These are phyloP conservation scores for Cinclus cinclus DNA, from an alignment of 2,113 vertebrate genomes.

Conservation along the genomic window DNA sequence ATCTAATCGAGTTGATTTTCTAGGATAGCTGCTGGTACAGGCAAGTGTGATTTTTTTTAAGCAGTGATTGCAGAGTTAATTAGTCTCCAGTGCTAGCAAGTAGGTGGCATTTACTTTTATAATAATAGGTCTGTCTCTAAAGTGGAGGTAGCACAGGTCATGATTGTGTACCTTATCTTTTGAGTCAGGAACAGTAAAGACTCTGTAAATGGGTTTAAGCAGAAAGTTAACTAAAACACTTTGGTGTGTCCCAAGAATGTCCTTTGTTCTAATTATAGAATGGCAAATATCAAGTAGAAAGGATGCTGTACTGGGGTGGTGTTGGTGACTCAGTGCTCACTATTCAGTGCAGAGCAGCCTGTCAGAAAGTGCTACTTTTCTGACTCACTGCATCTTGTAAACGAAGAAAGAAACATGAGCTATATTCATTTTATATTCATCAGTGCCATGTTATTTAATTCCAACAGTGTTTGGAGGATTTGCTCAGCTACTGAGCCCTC, in stretches of 20 bases:
- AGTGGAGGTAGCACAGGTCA: neutral
- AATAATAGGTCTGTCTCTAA: conserved; percentile 12
- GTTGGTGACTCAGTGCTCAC: conserved; percentile 37
- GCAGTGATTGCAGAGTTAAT: conserved; percentile 22
- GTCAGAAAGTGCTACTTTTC: conserved; percentile 25
- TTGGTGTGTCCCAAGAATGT: neutral
- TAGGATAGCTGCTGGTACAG: neutral
- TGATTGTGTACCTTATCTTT: neutral
- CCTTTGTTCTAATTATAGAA: conserved; percentile 32
- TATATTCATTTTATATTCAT: neutral
- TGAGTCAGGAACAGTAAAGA: neutral
- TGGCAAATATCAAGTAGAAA: conserved; percentile 23
- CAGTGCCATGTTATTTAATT: conserved; percentile 8
- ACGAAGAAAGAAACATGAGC: conserved; percentile 1
- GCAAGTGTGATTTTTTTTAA: neutral
- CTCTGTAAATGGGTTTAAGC: neutral
- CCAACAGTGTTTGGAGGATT: neutral
- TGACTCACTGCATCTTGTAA: conserved; percentile 47
- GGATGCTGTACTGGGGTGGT: neutral
- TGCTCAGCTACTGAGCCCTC: neutral
- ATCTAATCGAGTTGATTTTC: neutral
- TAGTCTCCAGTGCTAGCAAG: neutral
- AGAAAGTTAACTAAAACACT: conserved; percentile 5
- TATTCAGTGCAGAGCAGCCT: neutral
- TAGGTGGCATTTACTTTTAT: conserved; percentile 35